phyloP scores from a whole-genome alignment of 1,140 invertebrate genomes.

The Bilobella aurantiaca region DNA sequence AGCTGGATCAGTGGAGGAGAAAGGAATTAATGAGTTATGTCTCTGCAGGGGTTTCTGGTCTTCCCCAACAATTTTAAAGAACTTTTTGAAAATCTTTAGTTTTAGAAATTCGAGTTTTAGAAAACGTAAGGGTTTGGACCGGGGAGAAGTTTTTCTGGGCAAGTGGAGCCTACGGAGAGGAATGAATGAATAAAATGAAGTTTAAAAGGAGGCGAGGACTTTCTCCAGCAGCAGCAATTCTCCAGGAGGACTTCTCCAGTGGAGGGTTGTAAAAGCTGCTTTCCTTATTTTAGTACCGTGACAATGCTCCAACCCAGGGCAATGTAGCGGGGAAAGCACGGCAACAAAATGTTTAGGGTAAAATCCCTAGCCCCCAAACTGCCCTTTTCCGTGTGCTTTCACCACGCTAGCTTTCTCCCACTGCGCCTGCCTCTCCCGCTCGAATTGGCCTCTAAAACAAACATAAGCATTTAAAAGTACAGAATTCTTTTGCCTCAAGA shows the following conservation, averaged over 20 bases:
- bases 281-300: neutral
- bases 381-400: too few relatives aligned
- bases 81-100: neutral
- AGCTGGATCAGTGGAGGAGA: neutral
- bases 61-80: neutral
- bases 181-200: slow-evolving; percentile 3
- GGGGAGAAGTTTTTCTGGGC: neutral
- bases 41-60: slow-evolving; percentile 2
- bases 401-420: too few relatives aligned
- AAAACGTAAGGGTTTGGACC: neutral
- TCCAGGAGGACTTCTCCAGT: neutral
- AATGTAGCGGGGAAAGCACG: neutral
- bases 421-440: too few relatives aligned
- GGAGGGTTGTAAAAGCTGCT: slow-evolving; percentile 1
- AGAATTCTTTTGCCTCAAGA: too few relatives aligned
- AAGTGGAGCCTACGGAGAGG: neutral
- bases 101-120: neutral
- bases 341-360: neutral
- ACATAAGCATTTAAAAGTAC: too few relatives aligned
- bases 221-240: too few relatives aligned
- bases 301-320: neutral
- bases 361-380: too few relatives aligned
- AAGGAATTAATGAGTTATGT: slow-evolving; percentile 7
- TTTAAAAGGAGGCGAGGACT: neutral
- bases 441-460: too few relatives aligned